A percentile compares a stretch with the other conserved stretches of the same genome.
Evolutionary conservation across 1,140 invertebrate species (phyloP).

Genomic region (Drosophila pseudoobscura): DNA sequence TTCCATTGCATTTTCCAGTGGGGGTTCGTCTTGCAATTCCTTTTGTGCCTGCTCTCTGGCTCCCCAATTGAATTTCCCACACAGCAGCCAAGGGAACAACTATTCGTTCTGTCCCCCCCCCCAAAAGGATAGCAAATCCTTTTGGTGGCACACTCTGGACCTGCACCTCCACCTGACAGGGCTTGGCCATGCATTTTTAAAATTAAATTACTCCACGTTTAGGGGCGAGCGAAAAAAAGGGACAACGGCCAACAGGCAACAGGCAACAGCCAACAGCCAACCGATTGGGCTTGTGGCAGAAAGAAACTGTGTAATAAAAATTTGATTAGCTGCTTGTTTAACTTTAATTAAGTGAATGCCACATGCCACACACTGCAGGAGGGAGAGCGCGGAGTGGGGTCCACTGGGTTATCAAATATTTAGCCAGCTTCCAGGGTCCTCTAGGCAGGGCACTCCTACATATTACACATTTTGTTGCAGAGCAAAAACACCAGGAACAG

Average conservation of each 20-base stretch:
- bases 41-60: too few relatives aligned
- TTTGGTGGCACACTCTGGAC: conserved; percentile 7
- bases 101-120: too few relatives aligned
- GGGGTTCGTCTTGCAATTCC: too few relatives aligned
- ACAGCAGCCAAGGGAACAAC: too few relatives aligned
- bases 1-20: too few relatives aligned
- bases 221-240: not conserved
- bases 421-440: conserved; percentile 22
- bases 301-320: conserved; percentile 71
- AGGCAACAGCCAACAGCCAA: conserved; percentile 6
- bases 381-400: not conserved
- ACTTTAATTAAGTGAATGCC: conserved; percentile 77
- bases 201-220: conserved; percentile 75
- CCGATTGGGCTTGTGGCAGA: conserved; percentile 29
- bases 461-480: conserved; percentile 63
- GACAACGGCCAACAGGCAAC: not conserved
- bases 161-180: not conserved
- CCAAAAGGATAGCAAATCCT: conserved; percentile 9
- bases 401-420: conserved; percentile 70
- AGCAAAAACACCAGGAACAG: conserved; percentile 30
- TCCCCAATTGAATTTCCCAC: too few relatives aligned
- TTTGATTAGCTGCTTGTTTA: conserved; percentile 81
- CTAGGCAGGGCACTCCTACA: conserved; percentile 9
- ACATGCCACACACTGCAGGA: conserved; percentile 29
- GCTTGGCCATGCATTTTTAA: conserved; percentile 65